A percentile compares a stretch with the other conserved stretches of the same genome.
These are phyloP conservation scores for Eleutherodactylus coqui DNA, from an alignment of 2,797 vertebrate genomes.

Conservation along the genomic window DNA sequence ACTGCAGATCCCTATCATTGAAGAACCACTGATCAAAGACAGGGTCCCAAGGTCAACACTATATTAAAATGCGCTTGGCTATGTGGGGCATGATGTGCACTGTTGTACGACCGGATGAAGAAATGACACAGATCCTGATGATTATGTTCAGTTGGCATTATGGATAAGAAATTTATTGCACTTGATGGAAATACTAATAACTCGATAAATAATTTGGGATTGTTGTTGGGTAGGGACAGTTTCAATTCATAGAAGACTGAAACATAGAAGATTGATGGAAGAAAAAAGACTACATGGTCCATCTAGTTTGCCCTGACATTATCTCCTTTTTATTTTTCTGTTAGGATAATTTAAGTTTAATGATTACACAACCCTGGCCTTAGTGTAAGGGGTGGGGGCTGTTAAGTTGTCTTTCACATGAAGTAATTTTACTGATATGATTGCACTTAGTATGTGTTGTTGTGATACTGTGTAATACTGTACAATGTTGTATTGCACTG, in stretches of 20 bases:
- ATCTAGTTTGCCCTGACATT: too few species aligned
- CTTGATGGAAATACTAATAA: background rate
- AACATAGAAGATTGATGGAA: too few species aligned
- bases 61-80: conserved; percentile 37
- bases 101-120: background rate
- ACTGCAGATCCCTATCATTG: conserved; percentile 55
- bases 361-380: background rate
- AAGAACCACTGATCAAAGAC: conserved; percentile 46
- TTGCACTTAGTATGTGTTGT: too few species aligned
- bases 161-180: background rate
- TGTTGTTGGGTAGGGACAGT: background rate
- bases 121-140: conserved; percentile 5
- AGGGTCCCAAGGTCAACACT: conserved; percentile 52
- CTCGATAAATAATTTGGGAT: background rate
- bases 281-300: too few species aligned
- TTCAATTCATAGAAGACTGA: too few species aligned
- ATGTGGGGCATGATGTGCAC: conserved; percentile 15
- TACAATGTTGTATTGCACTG: too few species aligned
- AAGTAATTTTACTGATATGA: too few species aligned
- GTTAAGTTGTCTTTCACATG: too few species aligned
- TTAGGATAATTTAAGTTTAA: background rate
- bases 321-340: too few species aligned
- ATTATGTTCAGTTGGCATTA: background rate
- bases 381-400: too few species aligned
- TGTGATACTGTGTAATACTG: too few species aligned